Conservation (phyloP, 2,888 invertebrate species). For the Matsumyia berberina region DNA sequence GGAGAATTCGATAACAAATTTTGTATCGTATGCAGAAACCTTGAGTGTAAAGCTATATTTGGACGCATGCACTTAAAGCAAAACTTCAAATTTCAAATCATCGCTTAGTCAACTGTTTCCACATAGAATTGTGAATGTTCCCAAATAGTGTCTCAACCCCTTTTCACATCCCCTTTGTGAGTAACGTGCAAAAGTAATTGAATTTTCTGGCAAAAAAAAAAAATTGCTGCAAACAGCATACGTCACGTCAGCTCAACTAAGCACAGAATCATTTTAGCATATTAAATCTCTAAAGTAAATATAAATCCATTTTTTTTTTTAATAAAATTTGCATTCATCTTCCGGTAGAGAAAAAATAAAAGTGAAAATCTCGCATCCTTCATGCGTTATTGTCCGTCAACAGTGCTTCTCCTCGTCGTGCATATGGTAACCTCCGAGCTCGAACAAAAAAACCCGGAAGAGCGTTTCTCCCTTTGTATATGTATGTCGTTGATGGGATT, state of each 20-base stretch:
- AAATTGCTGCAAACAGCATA: background rate
- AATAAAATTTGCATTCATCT: slow-evolving; percentile 68
- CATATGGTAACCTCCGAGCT: background rate
- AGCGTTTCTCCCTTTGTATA: slow-evolving; percentile 36
- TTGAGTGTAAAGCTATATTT: too few species aligned
- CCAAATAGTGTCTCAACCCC: background rate
- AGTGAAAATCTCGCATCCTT: slow-evolving; percentile 49
- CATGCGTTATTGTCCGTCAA: slow-evolving; percentile 60
- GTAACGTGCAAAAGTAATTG: slow-evolving; percentile 24
- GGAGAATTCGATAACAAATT: too few species aligned
- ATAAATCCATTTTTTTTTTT: slow-evolving; percentile 54
- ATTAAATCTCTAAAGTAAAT: slow-evolving; percentile 72
- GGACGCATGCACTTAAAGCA: too few species aligned
- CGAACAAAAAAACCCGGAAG: slow-evolving; percentile 13
- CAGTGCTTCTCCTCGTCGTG: slow-evolving; percentile 17
- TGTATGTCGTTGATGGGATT: slow-evolving; percentile 29
- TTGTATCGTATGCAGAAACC: too few species aligned
- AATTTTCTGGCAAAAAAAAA: slow-evolving; percentile 19
- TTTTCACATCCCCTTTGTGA: background rate
- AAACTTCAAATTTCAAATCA: too few species aligned
- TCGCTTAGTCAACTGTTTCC: too few species aligned
- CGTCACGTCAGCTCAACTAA: slow-evolving; percentile 59
- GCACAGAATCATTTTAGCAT: slow-evolving; percentile 61
- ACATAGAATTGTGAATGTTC: too few species aligned
- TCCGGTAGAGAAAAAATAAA: slow-evolving; percentile 29